Evolutionary conservation across 2,888 invertebrate genomes (phyloP), one percentile per base, ranked within the genome.

Genomic region (Drosophila cyrtoloma): DNA sequence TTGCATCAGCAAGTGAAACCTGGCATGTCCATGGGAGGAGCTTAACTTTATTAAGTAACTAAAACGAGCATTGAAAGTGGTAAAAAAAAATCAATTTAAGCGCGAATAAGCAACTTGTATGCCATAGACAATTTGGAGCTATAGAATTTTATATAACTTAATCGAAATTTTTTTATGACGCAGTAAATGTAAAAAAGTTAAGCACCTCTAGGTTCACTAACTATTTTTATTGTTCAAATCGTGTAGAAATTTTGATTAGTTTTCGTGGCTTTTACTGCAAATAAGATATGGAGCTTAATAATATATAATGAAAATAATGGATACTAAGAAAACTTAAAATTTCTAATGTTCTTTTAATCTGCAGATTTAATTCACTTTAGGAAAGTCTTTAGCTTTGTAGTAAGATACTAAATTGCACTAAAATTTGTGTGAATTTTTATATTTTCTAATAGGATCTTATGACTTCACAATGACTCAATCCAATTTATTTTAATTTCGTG

Each of bases 1-100:
- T 78, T 75, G 82, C 79, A 66, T 73, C 77, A 70, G 80, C 82
- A 78, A 81, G 79, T 81, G 81, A 80, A 68, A 80, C 71, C 51
- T 60, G 51, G 63, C 71, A 63, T 71, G 71, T 67, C 57, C 79
- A 71, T 77, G 79, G 79, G 78, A 71, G 79, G 77, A 77, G 79
- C 79, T 81, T 79, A 70, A 66, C 60, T 79, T 77, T 81, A 77
- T 81, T 73, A 77, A 62, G 59, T 55, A 64, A 69, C 75, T 50
- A 42, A 61, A 77, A 44, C 65, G 51, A 60, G 64, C 58, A 55
- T 59, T 56, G 39, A 59, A 59, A 53, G 64, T 59, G 19, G 35
- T 28, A 56, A 56, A 37, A 56, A 56, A 53, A 75, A 70, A 59
- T 52, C 76, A 32, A 71, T 77, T 79, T 53, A 74, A 33, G 26